Percentiles rank a stretch among this genome's conserved stretches.
These are phyloP conservation scores for Ormyrus pomaceus DNA, from an alignment of 2,888 invertebrate species.

Conservation along the genomic window DNA sequence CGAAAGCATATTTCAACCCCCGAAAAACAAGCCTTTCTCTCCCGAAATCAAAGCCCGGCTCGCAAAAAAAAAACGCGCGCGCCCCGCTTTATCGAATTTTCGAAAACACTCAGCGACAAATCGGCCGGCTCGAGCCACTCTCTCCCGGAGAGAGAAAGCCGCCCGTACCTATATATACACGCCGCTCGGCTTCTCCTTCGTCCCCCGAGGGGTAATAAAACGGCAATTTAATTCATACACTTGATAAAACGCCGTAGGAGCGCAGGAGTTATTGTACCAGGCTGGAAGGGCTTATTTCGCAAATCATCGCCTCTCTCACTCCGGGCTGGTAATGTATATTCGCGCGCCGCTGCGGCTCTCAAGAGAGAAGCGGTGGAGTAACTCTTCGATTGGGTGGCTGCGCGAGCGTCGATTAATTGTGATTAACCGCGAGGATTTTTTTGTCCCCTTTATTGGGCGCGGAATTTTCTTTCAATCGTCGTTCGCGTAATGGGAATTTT, in stretches of 20 bases:
- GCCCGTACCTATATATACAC: neutral
- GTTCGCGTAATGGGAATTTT: too few relatives aligned
- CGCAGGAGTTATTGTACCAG: constrained; percentile 45
- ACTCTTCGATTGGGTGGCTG: constrained; percentile 5
- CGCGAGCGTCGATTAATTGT: neutral
- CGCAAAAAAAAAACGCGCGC: neutral
- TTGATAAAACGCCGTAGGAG: constrained; percentile 70
- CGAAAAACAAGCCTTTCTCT: too few relatives aligned
- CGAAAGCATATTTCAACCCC: too few relatives aligned
- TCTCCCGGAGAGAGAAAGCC: too few relatives aligned
- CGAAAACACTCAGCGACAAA: constrained; percentile 26
- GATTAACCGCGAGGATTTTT: neutral
- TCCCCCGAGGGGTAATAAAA: constrained; percentile 73
- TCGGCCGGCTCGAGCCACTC: neutral
- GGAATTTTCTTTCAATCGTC: too few relatives aligned
- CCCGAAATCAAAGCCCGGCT: too few relatives aligned
- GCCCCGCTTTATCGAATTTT: neutral
- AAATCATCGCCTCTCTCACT: constrained; percentile 67
- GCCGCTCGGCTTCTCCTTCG: constrained; percentile 56
- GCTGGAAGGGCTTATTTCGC: constrained; percentile 71
- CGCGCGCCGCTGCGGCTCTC: constrained; percentile 5
- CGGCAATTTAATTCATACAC: constrained; percentile 75
- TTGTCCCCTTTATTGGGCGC: too few relatives aligned
- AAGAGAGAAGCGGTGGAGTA: neutral
- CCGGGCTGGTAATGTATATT: constrained; percentile 60